Evolutionary conservation across 2,888 invertebrate species (phyloP).

Genomic region (Caenorhabditis zanzibari): DNA sequence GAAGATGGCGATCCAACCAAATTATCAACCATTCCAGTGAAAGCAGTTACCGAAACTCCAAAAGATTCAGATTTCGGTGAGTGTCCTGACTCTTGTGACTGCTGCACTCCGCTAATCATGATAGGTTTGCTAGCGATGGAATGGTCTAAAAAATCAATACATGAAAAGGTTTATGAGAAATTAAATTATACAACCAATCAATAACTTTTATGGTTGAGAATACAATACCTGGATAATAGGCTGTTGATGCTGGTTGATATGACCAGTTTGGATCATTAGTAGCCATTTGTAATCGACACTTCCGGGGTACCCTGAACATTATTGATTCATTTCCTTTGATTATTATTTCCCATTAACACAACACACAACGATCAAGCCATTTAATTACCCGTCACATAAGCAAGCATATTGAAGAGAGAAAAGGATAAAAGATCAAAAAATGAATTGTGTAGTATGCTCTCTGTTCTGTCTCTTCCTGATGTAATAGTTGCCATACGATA

Average conservation of each 20-base stretch:
- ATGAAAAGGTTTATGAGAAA: no score
- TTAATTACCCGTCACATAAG: conserved; percentile 32
- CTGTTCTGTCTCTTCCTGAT: not conserved
- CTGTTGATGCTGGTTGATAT: conserved; percentile 23
- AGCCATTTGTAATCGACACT: conserved; percentile 37
- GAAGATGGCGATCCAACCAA: conserved; percentile 89
- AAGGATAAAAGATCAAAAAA: conserved; percentile 40
- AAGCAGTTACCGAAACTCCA: conserved; percentile 89
- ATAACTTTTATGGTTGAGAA: no score
- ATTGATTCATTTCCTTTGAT: not conserved
- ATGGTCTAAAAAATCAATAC: conserved; percentile 85
- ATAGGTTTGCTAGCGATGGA: conserved; percentile 88
- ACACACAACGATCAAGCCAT: conserved; percentile 27
- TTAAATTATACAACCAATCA: no score
- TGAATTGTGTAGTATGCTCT: not conserved
- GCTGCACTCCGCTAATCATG: conserved; percentile 86
- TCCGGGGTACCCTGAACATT: conserved; percentile 51
- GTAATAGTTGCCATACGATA: not conserved
- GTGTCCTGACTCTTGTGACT: conserved; percentile 47
- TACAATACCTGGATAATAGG: conserved; percentile 47
- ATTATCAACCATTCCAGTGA: conserved; percentile 99
- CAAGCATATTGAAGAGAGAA: conserved; percentile 4
- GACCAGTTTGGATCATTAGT: conserved; percentile 54
- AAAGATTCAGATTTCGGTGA: conserved; percentile 87
- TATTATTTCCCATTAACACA: not conserved